Evolutionary conservation across 2,113 vertebrate genomes (phyloP).

Genomic region (Fulmarus glacialis): DNA sequence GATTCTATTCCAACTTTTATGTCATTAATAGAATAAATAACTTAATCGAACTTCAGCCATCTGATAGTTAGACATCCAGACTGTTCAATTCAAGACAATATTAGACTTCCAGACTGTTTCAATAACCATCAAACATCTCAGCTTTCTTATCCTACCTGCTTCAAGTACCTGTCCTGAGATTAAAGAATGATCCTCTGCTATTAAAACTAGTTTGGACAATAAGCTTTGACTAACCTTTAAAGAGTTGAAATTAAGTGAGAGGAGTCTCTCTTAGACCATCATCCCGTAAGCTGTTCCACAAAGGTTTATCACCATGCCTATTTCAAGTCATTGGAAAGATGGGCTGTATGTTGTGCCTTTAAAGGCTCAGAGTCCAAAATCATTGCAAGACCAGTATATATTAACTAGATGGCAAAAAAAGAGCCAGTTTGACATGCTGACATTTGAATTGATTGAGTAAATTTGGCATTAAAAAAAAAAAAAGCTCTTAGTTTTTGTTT

Average conservation of each 20-base stretch:
- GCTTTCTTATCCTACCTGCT: neutral
- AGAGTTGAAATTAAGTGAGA: neutral
- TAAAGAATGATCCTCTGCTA: neutral
- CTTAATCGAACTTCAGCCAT: neutral
- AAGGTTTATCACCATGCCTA: neutral
- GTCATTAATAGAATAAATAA: neutral
- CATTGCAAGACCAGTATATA: neutral
- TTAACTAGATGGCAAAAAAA: neutral
- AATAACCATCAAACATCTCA: neutral
- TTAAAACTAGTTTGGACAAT: neutral
- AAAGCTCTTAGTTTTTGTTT: neutral
- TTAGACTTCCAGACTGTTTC: neutral
- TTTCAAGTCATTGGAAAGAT: neutral
- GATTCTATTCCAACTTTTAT: neutral
- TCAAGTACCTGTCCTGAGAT: neutral
- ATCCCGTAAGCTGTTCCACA: neutral
- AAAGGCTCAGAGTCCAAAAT: neutral
- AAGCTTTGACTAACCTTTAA: neutral
- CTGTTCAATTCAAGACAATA: neutral
- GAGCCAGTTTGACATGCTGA: neutral
- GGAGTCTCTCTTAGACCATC: neutral
- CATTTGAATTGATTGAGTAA: neutral
- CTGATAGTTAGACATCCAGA: neutral
- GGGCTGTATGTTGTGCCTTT: neutral
- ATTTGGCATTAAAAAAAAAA: neutral